phyloP scores from a whole-genome alignment of 2,888 invertebrate species.

The Caenorhabditis wallacei region DNA sequence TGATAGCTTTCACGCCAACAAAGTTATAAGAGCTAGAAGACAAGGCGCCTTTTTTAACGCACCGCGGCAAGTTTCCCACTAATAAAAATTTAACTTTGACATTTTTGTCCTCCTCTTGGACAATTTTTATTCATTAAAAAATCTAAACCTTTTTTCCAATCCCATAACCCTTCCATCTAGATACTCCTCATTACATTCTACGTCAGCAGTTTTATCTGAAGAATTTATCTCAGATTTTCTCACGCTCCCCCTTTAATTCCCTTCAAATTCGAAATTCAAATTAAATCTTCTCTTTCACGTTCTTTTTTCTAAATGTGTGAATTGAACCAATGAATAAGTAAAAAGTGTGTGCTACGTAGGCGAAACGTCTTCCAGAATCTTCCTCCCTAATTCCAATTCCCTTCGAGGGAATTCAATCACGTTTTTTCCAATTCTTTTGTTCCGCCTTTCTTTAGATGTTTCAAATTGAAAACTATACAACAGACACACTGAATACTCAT shows the following conservation, averaged over 20 bases:
- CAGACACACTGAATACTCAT: conserved; percentile 10
- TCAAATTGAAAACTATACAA: conserved; percentile 30
- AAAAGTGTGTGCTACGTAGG: conserved; percentile 19
- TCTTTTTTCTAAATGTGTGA: conserved; percentile 23
- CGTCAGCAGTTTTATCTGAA: neutral
- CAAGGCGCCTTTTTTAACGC: no score
- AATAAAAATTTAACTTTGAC: no score
- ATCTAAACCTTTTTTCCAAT: no score
- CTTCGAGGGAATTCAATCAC: conserved; percentile 43
- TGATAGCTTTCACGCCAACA: no score
- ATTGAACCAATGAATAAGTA: conserved; percentile 34
- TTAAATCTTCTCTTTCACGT: conserved; percentile 18
- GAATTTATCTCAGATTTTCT: neutral
- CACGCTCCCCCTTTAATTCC: neutral
- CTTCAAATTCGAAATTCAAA: conserved; percentile 14
- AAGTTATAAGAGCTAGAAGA: no score
- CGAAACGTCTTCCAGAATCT: conserved; percentile 3
- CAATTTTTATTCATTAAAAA: no score
- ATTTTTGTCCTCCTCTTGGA: no score
- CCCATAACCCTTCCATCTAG: neutral
- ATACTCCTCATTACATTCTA: neutral
- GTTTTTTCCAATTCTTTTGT: conserved; percentile 11
- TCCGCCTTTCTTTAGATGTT: neutral
- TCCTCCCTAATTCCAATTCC: conserved; percentile 22
- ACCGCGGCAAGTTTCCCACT: no score